Percentiles rank a stretch among this genome's conserved stretches.
These are phyloP conservation scores for Thalassoma bifasciatum DNA, from an alignment of 2,113 vertebrate genomes.

Conservation along the genomic window DNA sequence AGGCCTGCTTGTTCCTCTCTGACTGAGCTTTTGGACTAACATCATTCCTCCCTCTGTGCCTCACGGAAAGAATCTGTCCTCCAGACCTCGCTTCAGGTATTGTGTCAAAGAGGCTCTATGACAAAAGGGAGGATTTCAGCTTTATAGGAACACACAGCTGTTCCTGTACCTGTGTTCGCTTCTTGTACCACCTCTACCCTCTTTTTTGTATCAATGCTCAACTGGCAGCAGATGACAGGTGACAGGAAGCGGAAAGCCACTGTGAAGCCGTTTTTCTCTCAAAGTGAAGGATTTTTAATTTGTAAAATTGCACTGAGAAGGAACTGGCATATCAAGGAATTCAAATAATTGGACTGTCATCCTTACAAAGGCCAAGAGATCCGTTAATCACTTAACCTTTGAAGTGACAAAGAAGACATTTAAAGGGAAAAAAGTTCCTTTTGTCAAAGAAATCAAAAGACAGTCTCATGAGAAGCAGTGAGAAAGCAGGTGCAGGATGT, in stretches of 20 bases:
- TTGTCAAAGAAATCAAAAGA: background rate
- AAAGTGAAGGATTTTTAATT: background rate
- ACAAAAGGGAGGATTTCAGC: conserved; percentile 14
- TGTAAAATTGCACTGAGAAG: background rate
- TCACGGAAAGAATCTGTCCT: conserved; percentile 11
- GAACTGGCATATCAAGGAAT: background rate
- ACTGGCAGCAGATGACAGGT: conserved; percentile 2
- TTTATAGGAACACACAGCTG: background rate
- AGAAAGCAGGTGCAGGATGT: background rate
- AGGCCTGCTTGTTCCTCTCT: conserved; percentile 12
- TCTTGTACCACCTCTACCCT: background rate
- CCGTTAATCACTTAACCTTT: background rate
- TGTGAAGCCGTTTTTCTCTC: background rate
- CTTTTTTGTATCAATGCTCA: conserved; percentile 8
- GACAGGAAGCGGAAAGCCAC: background rate
- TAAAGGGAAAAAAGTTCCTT: background rate
- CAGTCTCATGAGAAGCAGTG: background rate
- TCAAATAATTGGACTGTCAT: conserved; percentile 9
- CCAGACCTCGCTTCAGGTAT: conserved; percentile 27
- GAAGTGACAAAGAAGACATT: background rate
- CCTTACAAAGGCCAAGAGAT: background rate
- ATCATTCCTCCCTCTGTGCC: background rate
- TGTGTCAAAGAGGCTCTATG: conserved; percentile 14
- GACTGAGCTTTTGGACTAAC: conserved; percentile 15
- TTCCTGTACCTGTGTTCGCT: background rate